A percentile compares a stretch with the other conserved stretches of the same genome.
Conservation (phyloP, 2,888 invertebrate genomes). For the Cylloceria caligata region DNA sequence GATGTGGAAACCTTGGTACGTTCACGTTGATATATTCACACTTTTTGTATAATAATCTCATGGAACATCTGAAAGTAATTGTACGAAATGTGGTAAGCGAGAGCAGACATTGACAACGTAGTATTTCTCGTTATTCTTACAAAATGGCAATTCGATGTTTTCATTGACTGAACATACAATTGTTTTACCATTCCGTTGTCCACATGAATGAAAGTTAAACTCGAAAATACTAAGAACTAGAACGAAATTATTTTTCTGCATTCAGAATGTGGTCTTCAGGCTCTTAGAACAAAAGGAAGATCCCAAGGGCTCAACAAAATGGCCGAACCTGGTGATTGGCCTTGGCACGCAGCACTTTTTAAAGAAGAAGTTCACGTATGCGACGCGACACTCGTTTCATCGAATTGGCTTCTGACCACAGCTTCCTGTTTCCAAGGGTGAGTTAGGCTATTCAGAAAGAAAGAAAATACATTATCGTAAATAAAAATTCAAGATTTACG, state of each 20-base stretch:
- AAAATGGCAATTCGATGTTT: too few relatives aligned
- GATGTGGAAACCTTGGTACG: constrained; percentile 91
- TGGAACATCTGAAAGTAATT: too few relatives aligned
- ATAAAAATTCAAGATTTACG: not conserved
- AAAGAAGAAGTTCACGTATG: constrained; percentile 95
- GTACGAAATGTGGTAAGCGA: too few relatives aligned
- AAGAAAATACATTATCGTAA: not conserved
- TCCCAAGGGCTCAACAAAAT: constrained; percentile 89
- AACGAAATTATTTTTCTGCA: too few relatives aligned
- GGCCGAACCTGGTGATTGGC: constrained; percentile 94
- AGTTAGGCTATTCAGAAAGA: constrained; percentile 61
- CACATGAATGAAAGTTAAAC: too few relatives aligned
- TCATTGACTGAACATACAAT: too few relatives aligned
- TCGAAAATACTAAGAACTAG: too few relatives aligned
- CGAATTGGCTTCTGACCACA: constrained; percentile 94
- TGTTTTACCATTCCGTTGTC: too few relatives aligned
- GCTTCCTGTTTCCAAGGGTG: constrained; percentile 93
- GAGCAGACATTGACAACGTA: too few relatives aligned
- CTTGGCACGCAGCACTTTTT: constrained; percentile 95
- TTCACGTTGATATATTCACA: too few relatives aligned
- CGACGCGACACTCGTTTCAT: constrained; percentile 93
- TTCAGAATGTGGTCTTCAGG: constrained; percentile 90
- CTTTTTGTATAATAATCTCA: too few relatives aligned
- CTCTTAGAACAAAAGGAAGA: constrained; percentile 84
- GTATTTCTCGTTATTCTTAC: constrained; percentile 16